Percentiles rank a stretch among this genome's conserved stretches.
These are phyloP conservation scores for Unio pictorum DNA, from an alignment of 2,888 invertebrate genomes.

Conservation along the genomic window DNA sequence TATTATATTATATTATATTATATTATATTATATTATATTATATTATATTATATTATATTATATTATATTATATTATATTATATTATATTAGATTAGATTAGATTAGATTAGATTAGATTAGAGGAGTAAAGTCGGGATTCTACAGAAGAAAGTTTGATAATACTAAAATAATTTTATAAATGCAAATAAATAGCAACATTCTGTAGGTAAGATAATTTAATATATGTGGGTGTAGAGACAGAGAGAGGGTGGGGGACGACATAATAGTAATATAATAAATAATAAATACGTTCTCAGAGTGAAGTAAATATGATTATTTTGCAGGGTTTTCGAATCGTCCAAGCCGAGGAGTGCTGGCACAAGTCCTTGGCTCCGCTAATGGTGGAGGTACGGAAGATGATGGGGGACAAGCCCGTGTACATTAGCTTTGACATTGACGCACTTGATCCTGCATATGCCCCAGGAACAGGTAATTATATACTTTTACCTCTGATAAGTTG, in stretches of 20 bases:
- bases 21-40: too few relatives aligned
- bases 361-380: conserved; percentile 68
- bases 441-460: conserved; percentile 69
- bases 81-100: too few relatives aligned
- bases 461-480: conserved; percentile 67
- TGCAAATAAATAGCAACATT: too few relatives aligned
- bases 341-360: conserved; percentile 68
- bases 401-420: conserved; percentile 69
- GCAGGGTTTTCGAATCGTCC: conserved; percentile 69
- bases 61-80: too few relatives aligned
- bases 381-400: conserved; percentile 64
- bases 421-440: conserved; percentile 71
- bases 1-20: too few relatives aligned
- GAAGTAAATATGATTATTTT: conserved; percentile 3
- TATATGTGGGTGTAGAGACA: neutral
- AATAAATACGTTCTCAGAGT: neutral
- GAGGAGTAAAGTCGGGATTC: too few relatives aligned
- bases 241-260: neutral
- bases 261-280: neutral
- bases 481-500: too few relatives aligned
- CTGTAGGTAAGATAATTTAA: too few relatives aligned
- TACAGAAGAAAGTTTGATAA: too few relatives aligned
- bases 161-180: too few relatives aligned
- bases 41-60: too few relatives aligned
- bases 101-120: too few relatives aligned